Evolutionary conservation across 2,888 invertebrate species (phyloP), one percentile per base, ranked within the genome.

Genomic region (Hofmannophila pseudospretella): DNA sequence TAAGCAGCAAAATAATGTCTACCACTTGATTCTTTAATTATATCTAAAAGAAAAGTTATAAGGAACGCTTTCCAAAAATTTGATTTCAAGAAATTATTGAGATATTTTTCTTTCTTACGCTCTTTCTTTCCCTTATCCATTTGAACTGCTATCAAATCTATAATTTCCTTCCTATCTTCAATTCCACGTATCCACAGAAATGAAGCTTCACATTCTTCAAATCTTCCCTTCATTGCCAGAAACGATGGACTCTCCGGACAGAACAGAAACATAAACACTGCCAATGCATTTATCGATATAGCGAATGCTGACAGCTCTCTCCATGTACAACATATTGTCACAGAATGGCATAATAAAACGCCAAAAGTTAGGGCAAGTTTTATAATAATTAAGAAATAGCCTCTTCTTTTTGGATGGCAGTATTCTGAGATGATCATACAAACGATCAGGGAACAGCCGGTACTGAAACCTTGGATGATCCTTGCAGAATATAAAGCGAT

Each of bases 181-280:
- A 39, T 11, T 69, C 60, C 11, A 41, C 72, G 16, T 60, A 71
- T 38, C 58, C 62, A 73, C 2, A 36, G 34, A 31, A 58, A 65
- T 0, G 67, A 49, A 26, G 49, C 44, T 13, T 56, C 44, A 34
- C 67, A 68, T 8, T 69, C 67, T 3, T 47, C 47, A 40, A 54
- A 67, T 19, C 49, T 51, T 2, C 67, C 69, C 38, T 54, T 66
- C 41, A 63, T 42, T 0, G 68, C 73, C 5, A 63, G 47, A 37
- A 44, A 62, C 0, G 59, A 51, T 1, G 71, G 73, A 25, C 69
- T 73, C 36, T 73, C 72, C 0, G 60, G 58, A 62, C 68, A 72
- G n/a, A 58, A 51, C 0, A n/a, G n/a, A n/a, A 49, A 36, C 0
- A 62, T 55, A 9, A 65, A 4, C 0, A 64, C n/a, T 1, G 55